phyloP scores from a whole-genome alignment of 2,888 invertebrate genomes.

The Tyria jacobaeae region DNA sequence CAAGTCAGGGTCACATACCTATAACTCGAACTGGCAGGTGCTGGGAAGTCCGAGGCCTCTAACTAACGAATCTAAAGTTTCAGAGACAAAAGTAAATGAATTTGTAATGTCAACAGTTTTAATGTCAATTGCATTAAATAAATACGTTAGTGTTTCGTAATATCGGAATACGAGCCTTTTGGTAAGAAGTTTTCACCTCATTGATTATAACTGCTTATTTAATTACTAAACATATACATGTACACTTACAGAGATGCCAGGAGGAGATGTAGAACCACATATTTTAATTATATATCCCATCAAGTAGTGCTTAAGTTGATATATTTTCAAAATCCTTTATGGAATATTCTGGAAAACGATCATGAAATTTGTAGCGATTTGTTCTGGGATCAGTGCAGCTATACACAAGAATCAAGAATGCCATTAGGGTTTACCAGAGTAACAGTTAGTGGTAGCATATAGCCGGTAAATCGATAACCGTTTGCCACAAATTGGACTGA shows the following conservation, averaged over 20 bases:
- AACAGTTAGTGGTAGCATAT: slow-evolving; percentile 15
- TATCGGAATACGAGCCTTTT: slow-evolving; percentile 14
- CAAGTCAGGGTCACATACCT: no score
- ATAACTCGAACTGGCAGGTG: no score
- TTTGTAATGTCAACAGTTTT: slow-evolving; percentile 4
- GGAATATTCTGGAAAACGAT: background rate
- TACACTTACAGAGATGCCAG: no score
- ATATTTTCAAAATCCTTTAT: background rate
- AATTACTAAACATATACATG: background rate
- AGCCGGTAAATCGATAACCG: slow-evolving; percentile 19
- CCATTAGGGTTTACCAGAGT: slow-evolving; percentile 6
- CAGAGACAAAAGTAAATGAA: slow-evolving; percentile 1
- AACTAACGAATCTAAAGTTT: slow-evolving; percentile 1
- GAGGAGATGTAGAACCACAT: background rate
- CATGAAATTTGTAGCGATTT: background rate
- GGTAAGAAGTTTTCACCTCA: slow-evolving; percentile 15
- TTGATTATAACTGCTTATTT: slow-evolving; percentile 9
- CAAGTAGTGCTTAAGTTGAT: background rate
- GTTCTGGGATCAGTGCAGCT: background rate
- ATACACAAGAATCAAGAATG: background rate
- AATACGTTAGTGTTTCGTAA: slow-evolving; percentile 13
- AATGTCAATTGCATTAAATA: slow-evolving; percentile 16
- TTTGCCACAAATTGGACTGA: slow-evolving; percentile 29
- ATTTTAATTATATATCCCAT: background rate
- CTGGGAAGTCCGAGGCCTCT: no score